A percentile compares a stretch with the other conserved stretches of the same genome.
These are phyloP conservation scores for Augochlorella aurata DNA, from an alignment of 2,888 invertebrate genomes.

Conservation along the genomic window DNA sequence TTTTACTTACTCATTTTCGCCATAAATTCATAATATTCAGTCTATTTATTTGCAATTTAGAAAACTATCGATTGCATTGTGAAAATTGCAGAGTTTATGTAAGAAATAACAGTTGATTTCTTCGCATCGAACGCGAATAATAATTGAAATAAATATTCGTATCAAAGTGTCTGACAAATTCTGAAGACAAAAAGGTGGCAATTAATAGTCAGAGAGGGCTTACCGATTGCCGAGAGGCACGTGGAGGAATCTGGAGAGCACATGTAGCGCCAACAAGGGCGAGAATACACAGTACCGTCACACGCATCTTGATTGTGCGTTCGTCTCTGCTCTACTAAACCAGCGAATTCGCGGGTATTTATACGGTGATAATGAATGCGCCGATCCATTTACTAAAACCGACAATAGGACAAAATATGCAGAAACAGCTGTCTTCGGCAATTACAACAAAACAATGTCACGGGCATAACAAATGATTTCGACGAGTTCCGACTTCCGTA, in stretches of 20 bases:
- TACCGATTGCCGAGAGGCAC: background rate
- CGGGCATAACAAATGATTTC: constrained; percentile 50
- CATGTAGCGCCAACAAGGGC: constrained; percentile 61
- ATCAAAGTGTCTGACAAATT: background rate
- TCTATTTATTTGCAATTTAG: no score
- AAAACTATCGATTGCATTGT: no score
- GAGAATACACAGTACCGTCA: constrained; percentile 60
- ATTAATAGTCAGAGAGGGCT: background rate
- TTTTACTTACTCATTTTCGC: no score
- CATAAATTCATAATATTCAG: no score
- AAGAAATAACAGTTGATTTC: background rate
- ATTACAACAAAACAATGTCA: constrained; percentile 35
- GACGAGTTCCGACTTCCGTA: constrained; percentile 15
- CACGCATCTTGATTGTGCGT: constrained; percentile 29
- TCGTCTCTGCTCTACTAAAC: background rate
- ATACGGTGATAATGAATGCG: constrained; percentile 51
- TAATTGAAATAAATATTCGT: background rate
- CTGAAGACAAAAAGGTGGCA: background rate
- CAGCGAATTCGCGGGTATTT: constrained; percentile 53
- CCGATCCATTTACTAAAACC: constrained; percentile 35
- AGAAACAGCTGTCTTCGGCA: constrained; percentile 61
- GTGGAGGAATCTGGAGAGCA: constrained; percentile 16
- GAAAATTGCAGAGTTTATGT: no score
- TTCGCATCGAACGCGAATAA: background rate
- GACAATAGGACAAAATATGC: constrained; percentile 58